Base-by-base conservation (phyloP, 92 coral and sea anemone species). In the Umimayanthus chanpuru region DNA sequence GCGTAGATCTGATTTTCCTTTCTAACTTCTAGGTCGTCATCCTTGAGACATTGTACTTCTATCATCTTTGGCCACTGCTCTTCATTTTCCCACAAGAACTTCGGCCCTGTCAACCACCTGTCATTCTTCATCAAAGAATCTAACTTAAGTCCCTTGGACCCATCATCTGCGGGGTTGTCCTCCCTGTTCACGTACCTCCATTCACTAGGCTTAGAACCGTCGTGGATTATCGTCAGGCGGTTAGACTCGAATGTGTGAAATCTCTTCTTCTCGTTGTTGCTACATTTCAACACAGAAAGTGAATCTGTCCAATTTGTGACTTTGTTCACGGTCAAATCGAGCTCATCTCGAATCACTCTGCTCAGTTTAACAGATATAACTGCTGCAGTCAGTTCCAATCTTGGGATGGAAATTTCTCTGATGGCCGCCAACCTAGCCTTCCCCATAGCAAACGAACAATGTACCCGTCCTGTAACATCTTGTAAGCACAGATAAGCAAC, bases 61-160 rank as follows among this genome's bases (percentile, higher is more conserved):
- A 85, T 40, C 76, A 55, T 30, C 28, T n/a, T 49, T 32, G 92
- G 91, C 92, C 92, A 90, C 18, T 44, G 47, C 40, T 74, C 86
- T 58, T 92, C 90, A 20, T 87, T 88, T 40, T 78, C 79, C 89
- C 90, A 89, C 40, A 92, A 75, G 85, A 89, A 90, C n/a, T n/a
- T n/a, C n/a, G n/a, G n/a, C n/a, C n/a, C n/a, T n/a, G n/a, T n/a
- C n/a, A n/a, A n/a, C n/a, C n/a, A n/a, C n/a, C n/a, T n/a, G n/a
- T n/a, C n/a, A n/a, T n/a, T n/a, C n/a, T n/a, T n/a, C n/a, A n/a
- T n/a, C n/a, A n/a, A n/a, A n/a, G n/a, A n/a, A n/a, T n/a, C n/a
- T n/a, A n/a, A n/a, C n/a, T n/a, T n/a, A n/a, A n/a, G n/a, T n/a
- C n/a, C n/a, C n/a, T n/a, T n/a, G n/a, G n/a, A n/a, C n/a, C n/a